phyloP scores from a whole-genome alignment of 53 echinoderm and acorn worm genomes.

The Mesocentrotus franciscanus region DNA sequence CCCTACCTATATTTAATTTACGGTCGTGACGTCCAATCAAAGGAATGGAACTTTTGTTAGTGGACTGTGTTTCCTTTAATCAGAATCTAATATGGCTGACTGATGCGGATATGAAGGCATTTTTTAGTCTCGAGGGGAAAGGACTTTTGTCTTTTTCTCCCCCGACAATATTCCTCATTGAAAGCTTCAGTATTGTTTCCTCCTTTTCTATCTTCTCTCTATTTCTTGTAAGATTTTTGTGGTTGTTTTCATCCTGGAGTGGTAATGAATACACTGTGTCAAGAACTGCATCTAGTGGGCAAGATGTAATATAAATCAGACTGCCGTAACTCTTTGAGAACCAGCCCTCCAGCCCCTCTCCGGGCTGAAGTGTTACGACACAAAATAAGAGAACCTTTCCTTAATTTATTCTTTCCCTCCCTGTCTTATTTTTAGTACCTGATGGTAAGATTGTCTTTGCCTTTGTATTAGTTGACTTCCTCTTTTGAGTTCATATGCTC shows the following conservation, averaged over 20 bases:
- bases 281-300: neutral
- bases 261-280: conserved; percentile 16
- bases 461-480: conserved; percentile 27
- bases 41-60: conserved; percentile 41
- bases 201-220: neutral
- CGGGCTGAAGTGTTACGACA: neutral
- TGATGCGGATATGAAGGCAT: neutral
- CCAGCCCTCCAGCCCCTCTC: neutral
- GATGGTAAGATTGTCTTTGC: conserved; percentile 40
- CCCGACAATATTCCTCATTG: conserved; percentile 1
- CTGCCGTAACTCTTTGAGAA: neutral
- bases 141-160: neutral
- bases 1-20: conserved; percentile 33
- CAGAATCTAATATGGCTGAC: conserved; percentile 39
- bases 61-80: conserved; percentile 21
- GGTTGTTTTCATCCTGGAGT: neutral
- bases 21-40: conserved; percentile 26
- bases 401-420: conserved; percentile 53
- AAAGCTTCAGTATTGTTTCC: neutral
- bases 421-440: conserved; percentile 1
- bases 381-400: neutral
- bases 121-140: conserved; percentile 17
- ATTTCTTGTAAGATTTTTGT: neutral
- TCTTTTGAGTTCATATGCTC: neutral
- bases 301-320: conserved; percentile 39